Evolutionary conservation across 2,797 vertebrate genomes (phyloP).

Genomic region (Syngnathus rostellatus): DNA sequence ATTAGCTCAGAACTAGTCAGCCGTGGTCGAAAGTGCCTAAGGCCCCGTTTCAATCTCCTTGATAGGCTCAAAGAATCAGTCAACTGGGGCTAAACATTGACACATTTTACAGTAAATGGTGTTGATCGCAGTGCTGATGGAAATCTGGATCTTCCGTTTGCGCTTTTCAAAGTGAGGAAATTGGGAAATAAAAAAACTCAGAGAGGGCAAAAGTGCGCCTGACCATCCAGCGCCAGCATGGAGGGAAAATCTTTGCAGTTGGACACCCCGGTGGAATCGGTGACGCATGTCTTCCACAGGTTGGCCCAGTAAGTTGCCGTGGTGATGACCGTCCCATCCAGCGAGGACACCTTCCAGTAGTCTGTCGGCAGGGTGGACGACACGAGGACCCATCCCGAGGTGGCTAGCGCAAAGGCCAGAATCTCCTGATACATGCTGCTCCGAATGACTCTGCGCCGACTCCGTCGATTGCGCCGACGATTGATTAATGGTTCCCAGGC

Average conservation of each 20-base stretch:
- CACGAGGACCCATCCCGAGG: constrained; percentile 86
- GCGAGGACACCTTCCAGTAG: constrained; percentile 91
- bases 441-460: constrained; percentile 41
- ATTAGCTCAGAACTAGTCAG: constrained; percentile 67
- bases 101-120: constrained; percentile 47
- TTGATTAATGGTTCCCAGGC: constrained; percentile 14
- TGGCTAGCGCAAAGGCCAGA: constrained; percentile 74
- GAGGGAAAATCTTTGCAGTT: constrained; percentile 96
- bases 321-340: constrained; percentile 91
- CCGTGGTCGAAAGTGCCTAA: constrained; percentile 70
- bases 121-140: constrained; percentile 14
- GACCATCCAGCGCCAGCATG: constrained; percentile 88
- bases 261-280: constrained; percentile 91
- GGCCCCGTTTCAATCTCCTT: constrained; percentile 71
- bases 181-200: not conserved
- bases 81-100: constrained; percentile 70
- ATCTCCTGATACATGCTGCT: constrained; percentile 79
- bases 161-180: not conserved
- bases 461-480: constrained; percentile 13
- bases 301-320: constrained; percentile 91
- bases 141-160: not conserved
- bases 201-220: constrained; percentile 30
- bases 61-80: constrained; percentile 55
- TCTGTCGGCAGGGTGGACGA: constrained; percentile 90
- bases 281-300: constrained; percentile 92